Evolutionary conservation across 2,888 invertebrate species (phyloP).

Genomic region (Heliconius charithonia): DNA sequence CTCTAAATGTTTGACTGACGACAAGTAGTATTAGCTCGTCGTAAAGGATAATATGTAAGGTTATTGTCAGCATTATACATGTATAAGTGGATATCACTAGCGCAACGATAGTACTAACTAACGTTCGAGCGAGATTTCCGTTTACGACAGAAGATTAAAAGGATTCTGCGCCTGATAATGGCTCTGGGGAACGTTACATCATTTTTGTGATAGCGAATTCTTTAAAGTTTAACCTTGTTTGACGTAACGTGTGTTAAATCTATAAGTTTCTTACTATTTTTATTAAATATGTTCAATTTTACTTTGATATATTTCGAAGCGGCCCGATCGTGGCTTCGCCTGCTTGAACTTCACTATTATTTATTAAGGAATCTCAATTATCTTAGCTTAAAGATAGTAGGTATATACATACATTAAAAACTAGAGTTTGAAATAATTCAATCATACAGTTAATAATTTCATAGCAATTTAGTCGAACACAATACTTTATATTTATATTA

Average conservation of each 20-base stretch:
- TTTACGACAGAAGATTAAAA: conserved; percentile 77
- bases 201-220: conserved; percentile 52
- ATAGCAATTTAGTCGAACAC: too few species aligned
- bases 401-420: too few species aligned
- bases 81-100: conserved; percentile 58
- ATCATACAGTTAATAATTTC: too few species aligned
- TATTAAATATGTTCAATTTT: not conserved
- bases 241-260: conserved; percentile 48
- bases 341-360: too few species aligned
- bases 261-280: conserved; percentile 40
- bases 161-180: conserved; percentile 76
- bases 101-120: conserved; percentile 67
- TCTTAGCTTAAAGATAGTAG: too few species aligned
- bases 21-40: conserved; percentile 76
- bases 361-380: too few species aligned
- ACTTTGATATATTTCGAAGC: not conserved
- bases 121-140: conserved; percentile 74
- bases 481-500: too few species aligned
- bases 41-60: conserved; percentile 82
- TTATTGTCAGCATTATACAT: conserved; percentile 72
- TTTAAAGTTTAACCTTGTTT: conserved; percentile 47
- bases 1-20: conserved; percentile 79
- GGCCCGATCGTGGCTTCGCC: too few species aligned
- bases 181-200: conserved; percentile 67
- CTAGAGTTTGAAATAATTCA: too few species aligned